phyloP scores from a whole-genome alignment of 2,113 vertebrate species.

The Dunckerocampus dactyliophorus region DNA sequence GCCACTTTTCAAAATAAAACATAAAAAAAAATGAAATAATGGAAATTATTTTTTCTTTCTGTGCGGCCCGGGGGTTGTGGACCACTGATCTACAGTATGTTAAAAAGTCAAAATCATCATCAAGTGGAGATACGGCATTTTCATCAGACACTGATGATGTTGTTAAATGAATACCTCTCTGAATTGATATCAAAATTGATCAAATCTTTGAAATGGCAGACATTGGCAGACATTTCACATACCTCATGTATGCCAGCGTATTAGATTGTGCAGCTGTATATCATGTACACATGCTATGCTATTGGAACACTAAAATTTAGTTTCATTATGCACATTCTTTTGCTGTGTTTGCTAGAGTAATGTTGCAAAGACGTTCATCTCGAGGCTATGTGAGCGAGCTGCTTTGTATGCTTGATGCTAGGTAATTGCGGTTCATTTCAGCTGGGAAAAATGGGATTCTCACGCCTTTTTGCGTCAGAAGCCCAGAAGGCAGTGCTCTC shows the following conservation, averaged over 20 bases:
- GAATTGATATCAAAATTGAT: neutral
- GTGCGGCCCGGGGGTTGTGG: no score
- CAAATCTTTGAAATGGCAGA: neutral
- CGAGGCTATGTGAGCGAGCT: conserved; percentile 45
- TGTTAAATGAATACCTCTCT: neutral
- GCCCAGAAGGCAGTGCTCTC: conserved; percentile 66
- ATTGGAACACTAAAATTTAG: neutral
- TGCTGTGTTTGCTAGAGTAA: conserved; percentile 34
- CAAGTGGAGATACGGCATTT: no score
- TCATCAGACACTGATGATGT: no score
- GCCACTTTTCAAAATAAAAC: no score
- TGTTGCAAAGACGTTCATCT: conserved; percentile 37
- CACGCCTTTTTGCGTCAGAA: conserved; percentile 44
- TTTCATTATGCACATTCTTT: conserved; percentile 16
- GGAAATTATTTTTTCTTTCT: no score
- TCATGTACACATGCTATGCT: neutral
- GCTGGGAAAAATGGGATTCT: conserved; percentile 56
- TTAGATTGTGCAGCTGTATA: neutral
- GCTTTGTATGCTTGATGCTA: conserved; percentile 49
- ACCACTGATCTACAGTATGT: no score
- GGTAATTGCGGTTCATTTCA: conserved; percentile 64
- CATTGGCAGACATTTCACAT: no score
- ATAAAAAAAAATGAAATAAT: no score
- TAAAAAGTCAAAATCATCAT: no score
- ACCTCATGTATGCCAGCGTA: neutral